phyloP scores from a whole-genome alignment of 2,113 vertebrate genomes.

The Istiophorus platypterus region DNA sequence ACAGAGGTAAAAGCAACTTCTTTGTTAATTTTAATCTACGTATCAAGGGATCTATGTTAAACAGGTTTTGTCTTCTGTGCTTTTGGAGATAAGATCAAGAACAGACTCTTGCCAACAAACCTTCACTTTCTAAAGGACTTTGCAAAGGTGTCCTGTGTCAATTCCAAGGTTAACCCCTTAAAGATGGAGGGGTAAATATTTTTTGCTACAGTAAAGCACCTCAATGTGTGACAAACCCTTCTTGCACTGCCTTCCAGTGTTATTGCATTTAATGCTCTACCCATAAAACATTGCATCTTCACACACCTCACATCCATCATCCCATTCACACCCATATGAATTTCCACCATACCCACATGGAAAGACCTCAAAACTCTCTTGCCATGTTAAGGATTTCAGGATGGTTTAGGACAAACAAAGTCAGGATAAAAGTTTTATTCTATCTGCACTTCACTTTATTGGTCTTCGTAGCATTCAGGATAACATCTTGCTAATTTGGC shows the following conservation, averaged over 20 bases:
- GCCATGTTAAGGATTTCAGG: conserved; percentile 58
- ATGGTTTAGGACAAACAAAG: conserved; percentile 67
- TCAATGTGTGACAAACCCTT: conserved; percentile 39
- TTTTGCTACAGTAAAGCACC: conserved; percentile 7
- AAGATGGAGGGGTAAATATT: conserved; percentile 33
- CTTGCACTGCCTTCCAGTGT: conserved; percentile 25
- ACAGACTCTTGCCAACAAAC: conserved; percentile 17
- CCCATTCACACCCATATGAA: conserved; percentile 28
- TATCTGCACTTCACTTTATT: conserved; percentile 83
- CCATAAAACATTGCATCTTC: conserved; percentile 32
- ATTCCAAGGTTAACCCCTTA: conserved; percentile 43
- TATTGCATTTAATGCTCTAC: conserved; percentile 36
- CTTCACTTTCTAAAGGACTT: conserved; percentile 19
- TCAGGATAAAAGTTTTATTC: conserved; percentile 78
- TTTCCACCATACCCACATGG: conserved; percentile 21
- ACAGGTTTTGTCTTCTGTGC: conserved; percentile 15
- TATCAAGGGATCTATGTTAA: conserved; percentile 20
- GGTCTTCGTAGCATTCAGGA: conserved; percentile 81
- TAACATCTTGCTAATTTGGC: conserved; percentile 81
- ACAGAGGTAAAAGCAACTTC: conserved; percentile 3
- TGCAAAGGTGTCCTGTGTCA: conserved; percentile 20
- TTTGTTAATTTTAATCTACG: conserved; percentile 17
- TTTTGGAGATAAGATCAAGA: conserved; percentile 45
- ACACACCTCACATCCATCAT: conserved; percentile 20
- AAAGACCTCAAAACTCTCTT: conserved; percentile 62